These are phyloP conservation scores for Chionis minor DNA, from an alignment of 2,113 vertebrate species.

Conservation along the genomic window DNA sequence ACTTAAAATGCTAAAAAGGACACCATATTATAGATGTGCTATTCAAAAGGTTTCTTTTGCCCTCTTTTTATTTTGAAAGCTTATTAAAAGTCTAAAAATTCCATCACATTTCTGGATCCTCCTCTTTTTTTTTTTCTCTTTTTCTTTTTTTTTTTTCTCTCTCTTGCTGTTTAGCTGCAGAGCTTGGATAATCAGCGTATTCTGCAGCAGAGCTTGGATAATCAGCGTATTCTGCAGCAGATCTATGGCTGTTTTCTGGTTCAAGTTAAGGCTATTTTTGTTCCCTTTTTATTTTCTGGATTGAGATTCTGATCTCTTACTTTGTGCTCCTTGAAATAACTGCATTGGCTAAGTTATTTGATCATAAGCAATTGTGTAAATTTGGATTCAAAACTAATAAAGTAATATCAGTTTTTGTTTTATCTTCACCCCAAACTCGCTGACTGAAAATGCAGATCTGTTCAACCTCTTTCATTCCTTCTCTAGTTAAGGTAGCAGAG, in stretches of 20 bases:
- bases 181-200: background rate
- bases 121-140: background rate
- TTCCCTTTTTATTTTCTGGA: background rate
- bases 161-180: background rate
- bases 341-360: background rate
- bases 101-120: conserved; percentile 16
- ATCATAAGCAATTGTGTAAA: background rate
- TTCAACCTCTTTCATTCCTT: background rate
- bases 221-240: background rate
- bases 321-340: background rate
- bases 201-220: background rate
- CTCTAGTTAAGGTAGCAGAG: background rate
- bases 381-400: background rate
- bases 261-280: background rate
- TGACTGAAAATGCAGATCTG: background rate
- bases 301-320: background rate
- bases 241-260: background rate
- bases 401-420: background rate
- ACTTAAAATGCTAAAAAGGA: background rate
- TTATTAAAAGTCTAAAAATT: conserved; percentile 2
- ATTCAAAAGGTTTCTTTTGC: background rate
- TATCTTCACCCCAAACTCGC: background rate
- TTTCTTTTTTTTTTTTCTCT: background rate
- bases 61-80: background rate
- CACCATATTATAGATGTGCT: background rate